Evolutionary conservation across 2,797 vertebrate species (phyloP).

Genomic region (Trachops cirrhosus): DNA sequence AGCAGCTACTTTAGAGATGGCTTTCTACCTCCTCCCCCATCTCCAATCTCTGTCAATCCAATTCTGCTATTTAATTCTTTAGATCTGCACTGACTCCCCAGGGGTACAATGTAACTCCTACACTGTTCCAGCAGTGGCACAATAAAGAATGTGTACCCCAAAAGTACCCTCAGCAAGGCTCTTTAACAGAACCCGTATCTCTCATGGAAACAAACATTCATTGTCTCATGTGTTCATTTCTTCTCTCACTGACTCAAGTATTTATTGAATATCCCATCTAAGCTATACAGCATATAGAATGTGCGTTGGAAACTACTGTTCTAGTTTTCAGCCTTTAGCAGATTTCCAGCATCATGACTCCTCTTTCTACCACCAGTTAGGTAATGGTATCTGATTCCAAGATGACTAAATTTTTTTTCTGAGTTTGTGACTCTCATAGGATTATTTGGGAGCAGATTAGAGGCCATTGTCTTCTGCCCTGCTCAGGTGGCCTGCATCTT

Average conservation of each 20-base stretch:
- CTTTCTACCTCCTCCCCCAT: neutral
- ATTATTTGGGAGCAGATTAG: neutral
- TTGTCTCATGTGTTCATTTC: neutral
- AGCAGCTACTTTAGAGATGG: constrained; percentile 20
- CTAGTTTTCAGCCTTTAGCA: neutral
- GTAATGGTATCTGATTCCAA: neutral
- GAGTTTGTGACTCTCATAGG: neutral
- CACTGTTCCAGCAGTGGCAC: neutral
- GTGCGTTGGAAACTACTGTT: neutral
- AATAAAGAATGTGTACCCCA: neutral
- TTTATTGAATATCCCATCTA: neutral
- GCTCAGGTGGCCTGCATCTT: neutral
- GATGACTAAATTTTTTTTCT: neutral
- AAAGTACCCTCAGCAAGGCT: neutral
- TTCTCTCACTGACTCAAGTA: neutral
- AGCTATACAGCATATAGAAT: neutral
- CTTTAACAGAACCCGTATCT: neutral
- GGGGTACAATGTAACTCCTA: neutral
- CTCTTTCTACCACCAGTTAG: neutral
- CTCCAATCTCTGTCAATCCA: neutral
- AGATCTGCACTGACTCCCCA: constrained; percentile 3
- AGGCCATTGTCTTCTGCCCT: neutral
- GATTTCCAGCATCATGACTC: neutral
- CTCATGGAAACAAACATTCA: neutral
- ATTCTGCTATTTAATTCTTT: constrained; percentile 47